Evolutionary conservation across 2,888 invertebrate genomes (phyloP).

Genomic region (Tenthredo scrophulariae): DNA sequence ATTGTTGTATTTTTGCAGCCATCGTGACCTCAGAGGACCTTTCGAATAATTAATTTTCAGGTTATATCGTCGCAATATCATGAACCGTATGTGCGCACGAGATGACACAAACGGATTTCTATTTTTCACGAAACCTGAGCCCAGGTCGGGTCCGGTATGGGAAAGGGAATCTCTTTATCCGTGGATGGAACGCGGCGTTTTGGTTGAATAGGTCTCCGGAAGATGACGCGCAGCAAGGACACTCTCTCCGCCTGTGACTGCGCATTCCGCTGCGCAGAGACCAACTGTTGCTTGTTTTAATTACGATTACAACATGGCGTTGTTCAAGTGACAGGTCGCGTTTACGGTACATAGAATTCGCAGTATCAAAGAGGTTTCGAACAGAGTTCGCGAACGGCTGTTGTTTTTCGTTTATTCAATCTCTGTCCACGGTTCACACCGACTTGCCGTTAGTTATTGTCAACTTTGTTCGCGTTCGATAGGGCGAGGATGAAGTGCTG

Average conservation of each 20-base stretch:
- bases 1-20: slow-evolving; percentile 82
- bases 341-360: neutral
- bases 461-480: neutral
- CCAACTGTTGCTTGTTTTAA: slow-evolving; percentile 35
- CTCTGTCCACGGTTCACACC: neutral
- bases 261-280: neutral
- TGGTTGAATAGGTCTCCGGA: neutral
- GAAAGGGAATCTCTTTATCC: neutral
- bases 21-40: slow-evolving; percentile 66
- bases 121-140: neutral
- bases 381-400: neutral
- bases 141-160: no score
- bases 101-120: neutral
- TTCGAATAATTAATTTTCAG: neutral
- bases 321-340: neutral
- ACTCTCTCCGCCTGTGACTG: neutral
- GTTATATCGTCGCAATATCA: neutral
- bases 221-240: neutral
- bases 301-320: slow-evolving; percentile 5
- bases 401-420: neutral
- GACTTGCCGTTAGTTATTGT: neutral
- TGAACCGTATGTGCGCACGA: neutral
- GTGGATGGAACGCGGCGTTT: neutral
- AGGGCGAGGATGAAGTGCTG: neutral
- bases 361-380: neutral